Base-by-base conservation (phyloP, 1,140 invertebrate genomes). In the Calycopis cecrops region DNA sequence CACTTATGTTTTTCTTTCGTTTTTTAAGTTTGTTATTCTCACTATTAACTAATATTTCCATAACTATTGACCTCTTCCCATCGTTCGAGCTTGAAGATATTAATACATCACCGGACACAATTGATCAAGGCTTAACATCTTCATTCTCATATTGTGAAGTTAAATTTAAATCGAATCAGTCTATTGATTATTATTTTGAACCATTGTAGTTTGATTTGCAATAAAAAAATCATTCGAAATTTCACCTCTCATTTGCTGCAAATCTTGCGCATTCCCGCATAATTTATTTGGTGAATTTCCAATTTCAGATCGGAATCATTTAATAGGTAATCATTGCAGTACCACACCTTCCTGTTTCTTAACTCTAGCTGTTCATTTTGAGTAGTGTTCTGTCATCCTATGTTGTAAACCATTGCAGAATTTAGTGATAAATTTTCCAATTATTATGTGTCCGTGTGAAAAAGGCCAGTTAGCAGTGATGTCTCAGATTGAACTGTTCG, bases 231-330 rank as follows among this genome's bases (percentile, higher is more conserved):
- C n/a, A n/a, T n/a, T n/a, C n/a, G n/a, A n/a, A n/a, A n/a, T n/a
- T n/a, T 35, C 33, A 10, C 28, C 35, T 52, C 49, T 34, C 51
- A 59, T 35, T 48, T 33, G 53, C 35, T 37, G 35, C 48, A 28
- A 37, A 17, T 52, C 52, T 73, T 66, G 51, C 60, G 65, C 63
- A 67, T 55, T 74, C 18, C 56, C 55, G 60, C 65, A 67, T 67
- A 75, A 81, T 85, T 87, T 74, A 82, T 85, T 84, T 87, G 67
- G 69, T 68, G 62, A 76, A 80, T 84, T 84, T 87, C 77, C 74
- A 85, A 78, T 88, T 88, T 87, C 85, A 88, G 84, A 88, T 88
- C 85, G 85, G 85, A 87, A 88, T 87, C 88, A 89, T 89, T 81
- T 85, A 81, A 79, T 88, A 86, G 85, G 86, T 88, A 88, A 88